Percentiles rank a stretch among this genome's conserved stretches.
phyloP scores from a whole-genome alignment of 2,888 invertebrate species.

The Aphidoletes aphidimyza region DNA sequence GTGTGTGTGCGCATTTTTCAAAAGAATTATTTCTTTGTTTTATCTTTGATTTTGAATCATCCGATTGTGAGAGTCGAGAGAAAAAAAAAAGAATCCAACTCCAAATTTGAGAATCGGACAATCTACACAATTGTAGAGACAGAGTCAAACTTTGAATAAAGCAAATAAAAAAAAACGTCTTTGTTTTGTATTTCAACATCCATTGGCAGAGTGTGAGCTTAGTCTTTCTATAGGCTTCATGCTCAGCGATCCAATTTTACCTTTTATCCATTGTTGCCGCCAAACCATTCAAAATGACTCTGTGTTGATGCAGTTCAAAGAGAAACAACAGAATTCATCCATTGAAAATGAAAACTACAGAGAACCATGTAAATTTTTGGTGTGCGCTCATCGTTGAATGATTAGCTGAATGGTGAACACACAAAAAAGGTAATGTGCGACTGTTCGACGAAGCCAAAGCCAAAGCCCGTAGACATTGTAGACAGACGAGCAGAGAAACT shows the following conservation, averaged over 20 bases:
- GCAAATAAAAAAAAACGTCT: conserved; percentile 47
- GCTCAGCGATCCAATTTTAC: conserved; percentile 53
- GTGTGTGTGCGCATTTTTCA: not conserved
- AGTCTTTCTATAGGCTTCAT: conserved; percentile 48
- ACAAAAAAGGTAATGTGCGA: conserved; percentile 39
- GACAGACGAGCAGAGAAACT: not conserved
- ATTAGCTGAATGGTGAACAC: conserved; percentile 32
- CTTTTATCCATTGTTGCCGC: conserved; percentile 38
- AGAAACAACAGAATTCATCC: not conserved
- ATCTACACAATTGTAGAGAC: not conserved
- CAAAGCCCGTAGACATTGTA: not conserved
- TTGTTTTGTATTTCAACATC: conserved; percentile 15
- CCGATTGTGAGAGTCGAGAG: not conserved
- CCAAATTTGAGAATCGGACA: conserved; percentile 24
- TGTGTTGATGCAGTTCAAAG: conserved; percentile 34
- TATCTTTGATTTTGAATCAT: conserved; percentile 38
- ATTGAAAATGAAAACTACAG: conserved; percentile 23
- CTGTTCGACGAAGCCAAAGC: not conserved
- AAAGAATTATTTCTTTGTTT: conserved; percentile 28
- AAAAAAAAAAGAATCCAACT: not conserved
- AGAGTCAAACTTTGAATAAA: conserved; percentile 43
- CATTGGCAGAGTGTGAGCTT: conserved; percentile 12
- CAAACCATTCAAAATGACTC: not conserved
- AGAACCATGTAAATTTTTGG: conserved; percentile 35
- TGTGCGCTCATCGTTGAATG: conserved; percentile 29